Evolutionary conservation across 2,113 vertebrate species (phyloP), one percentile per base, ranked within the genome.

Genomic region (Tautogolabrus adspersus): DNA sequence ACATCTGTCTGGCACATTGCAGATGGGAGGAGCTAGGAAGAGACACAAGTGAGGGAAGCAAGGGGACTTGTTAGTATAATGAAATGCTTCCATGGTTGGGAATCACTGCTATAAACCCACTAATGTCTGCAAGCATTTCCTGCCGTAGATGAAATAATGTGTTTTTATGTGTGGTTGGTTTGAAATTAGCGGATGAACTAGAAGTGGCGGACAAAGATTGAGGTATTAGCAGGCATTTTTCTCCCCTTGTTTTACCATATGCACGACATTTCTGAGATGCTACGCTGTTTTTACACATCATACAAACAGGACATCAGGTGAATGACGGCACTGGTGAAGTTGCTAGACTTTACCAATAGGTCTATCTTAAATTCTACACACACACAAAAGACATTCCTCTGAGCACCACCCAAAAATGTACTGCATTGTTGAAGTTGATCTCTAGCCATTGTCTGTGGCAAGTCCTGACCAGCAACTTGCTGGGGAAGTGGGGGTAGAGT

Each of bases 361-460:
- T 34, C 30, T 26, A 4, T 34, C 30, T 34, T 34, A 34, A 34
- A 46, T 70, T 38, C 68, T 6, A 61, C 26, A 64, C 56, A 42
- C 26, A 54, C 54, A 83, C 76, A 84, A 78, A 83, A 49, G 30
- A 30, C 63, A 81, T 88, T 87, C 84, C 74, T 72, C 46, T 49
- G 66, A 77, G 73, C 68, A 61, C 34, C 57, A 52, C 65, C 26
- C 68, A 34, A 21, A 52, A 34, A 68, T 59, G 61, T 67, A 72
- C 78, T 77, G 64, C 66, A 73, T 91, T 92, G 83, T 88, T 76
- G 38, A 75, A 12, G 52, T 5, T 74, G 81, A 56, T 82, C 72
- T 83, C 52, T 16, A 70, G 58, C 85, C 72, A 68, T 91, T 90
- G 89, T 91, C 59, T 49, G 21, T 74, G 66, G 71, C 46, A 74